A percentile compares a stretch with the other conserved stretches of the same genome.
phyloP scores from a whole-genome alignment of 2,888 invertebrate species.

The Morpho deidamia region DNA sequence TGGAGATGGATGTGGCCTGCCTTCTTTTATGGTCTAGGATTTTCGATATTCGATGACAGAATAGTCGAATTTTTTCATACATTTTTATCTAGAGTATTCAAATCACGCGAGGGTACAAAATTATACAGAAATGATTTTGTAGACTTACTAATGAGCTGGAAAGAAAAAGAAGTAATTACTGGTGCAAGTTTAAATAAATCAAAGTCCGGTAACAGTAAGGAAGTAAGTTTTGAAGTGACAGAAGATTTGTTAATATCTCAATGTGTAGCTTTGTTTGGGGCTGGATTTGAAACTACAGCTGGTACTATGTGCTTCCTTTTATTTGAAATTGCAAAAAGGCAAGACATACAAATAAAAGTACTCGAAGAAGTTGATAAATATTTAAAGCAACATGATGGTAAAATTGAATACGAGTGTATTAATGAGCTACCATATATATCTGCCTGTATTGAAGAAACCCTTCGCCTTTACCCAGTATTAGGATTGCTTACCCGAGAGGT shows the following conservation, averaged over 20 bases:
- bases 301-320: slow-evolving; percentile 35
- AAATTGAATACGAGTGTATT: slow-evolving; percentile 9
- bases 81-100: slow-evolving; percentile 35
- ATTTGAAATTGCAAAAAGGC: slow-evolving; percentile 41
- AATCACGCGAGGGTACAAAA: slow-evolving; percentile 33
- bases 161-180: slow-evolving; percentile 29
- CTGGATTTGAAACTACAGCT: slow-evolving; percentile 49
- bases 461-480: not conserved
- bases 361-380: slow-evolving; percentile 39
- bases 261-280: slow-evolving; percentile 62
- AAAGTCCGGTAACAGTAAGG: slow-evolving; percentile 30
- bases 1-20: slow-evolving; percentile 41
- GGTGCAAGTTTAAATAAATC: slow-evolving; percentile 41
- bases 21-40: slow-evolving; percentile 42
- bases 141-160: slow-evolving; percentile 39
- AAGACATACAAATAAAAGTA: slow-evolving; percentile 29
- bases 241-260: slow-evolving; percentile 69
- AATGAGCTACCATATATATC: not conserved
- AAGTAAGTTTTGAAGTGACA: slow-evolving; percentile 38
- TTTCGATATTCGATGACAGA: slow-evolving; percentile 30
- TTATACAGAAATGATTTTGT: slow-evolving; percentile 43
- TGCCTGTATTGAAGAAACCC: slow-evolving; percentile 1
- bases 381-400: slow-evolving; percentile 23
- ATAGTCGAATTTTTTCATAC: slow-evolving; percentile 35
- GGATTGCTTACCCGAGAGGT: slow-evolving; percentile 2